phyloP scores from a whole-genome alignment of 2,113 vertebrate species.

The Podarcis raffonei region DNA sequence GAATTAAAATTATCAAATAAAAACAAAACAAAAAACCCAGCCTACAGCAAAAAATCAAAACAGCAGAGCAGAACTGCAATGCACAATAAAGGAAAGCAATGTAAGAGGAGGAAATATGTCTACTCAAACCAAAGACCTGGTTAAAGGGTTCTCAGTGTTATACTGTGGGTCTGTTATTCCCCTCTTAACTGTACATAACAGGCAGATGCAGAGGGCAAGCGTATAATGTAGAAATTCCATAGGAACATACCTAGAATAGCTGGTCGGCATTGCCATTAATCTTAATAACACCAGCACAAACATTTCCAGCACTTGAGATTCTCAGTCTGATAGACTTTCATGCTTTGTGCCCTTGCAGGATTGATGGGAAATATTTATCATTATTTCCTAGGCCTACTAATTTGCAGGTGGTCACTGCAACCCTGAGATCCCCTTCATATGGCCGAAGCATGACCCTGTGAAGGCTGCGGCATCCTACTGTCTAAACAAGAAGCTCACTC shows the following conservation, averaged over 20 bases:
- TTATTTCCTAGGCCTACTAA: not conserved
- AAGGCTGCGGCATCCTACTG: not conserved
- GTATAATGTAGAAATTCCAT: not conserved
- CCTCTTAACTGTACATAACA: not conserved
- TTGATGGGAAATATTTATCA: not conserved
- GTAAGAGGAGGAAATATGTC: too few species aligned
- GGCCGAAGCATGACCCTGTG: not conserved
- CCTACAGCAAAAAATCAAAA: too few species aligned
- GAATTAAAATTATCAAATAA: too few species aligned
- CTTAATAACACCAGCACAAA: not conserved
- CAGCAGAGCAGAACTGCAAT: too few species aligned
- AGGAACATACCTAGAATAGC: not conserved
- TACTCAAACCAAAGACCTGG: too few species aligned
- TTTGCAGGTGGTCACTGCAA: not conserved
- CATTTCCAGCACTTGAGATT: not conserved
- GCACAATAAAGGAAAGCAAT: too few species aligned
- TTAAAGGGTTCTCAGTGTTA: not conserved
- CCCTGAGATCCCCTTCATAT: rapidly evolving
- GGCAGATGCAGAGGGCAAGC: not conserved
- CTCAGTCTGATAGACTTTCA: slow-evolving; percentile 15
- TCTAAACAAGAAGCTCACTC: not conserved
- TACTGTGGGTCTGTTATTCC: not conserved
- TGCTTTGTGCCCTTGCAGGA: not conserved
- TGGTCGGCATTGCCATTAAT: not conserved
- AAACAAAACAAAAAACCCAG: too few species aligned